phyloP scores from a whole-genome alignment of 2,113 vertebrate species.

The Chloropsis cyanopogon region DNA sequence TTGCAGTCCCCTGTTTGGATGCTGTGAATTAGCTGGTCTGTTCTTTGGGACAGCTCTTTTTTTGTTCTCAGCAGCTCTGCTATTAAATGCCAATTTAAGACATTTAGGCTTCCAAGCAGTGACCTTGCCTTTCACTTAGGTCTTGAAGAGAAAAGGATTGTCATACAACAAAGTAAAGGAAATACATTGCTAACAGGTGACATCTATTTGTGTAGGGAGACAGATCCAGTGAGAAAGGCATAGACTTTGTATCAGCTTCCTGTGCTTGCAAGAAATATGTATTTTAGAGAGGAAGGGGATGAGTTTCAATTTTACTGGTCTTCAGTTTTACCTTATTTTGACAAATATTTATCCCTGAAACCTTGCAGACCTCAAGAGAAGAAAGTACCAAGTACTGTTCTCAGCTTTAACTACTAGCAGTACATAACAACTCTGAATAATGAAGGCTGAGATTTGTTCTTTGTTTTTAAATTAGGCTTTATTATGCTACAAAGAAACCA shows the following conservation, averaged over 20 bases:
- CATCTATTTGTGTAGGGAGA: neutral
- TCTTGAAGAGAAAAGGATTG: neutral
- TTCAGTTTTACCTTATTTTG: neutral
- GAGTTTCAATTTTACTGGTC: neutral
- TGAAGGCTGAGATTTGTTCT: neutral
- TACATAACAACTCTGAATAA: neutral
- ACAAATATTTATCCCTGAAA: neutral
- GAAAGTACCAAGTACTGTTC: neutral
- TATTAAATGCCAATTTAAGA: neutral
- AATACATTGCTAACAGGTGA: neutral
- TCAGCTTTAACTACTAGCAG: neutral
- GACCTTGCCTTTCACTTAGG: neutral
- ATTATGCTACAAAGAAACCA: neutral
- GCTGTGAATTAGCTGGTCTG: neutral
- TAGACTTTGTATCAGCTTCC: neutral
- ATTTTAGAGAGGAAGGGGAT: neutral
- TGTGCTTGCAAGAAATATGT: neutral
- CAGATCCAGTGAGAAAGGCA: neutral
- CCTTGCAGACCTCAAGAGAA: neutral
- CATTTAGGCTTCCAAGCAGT: neutral
- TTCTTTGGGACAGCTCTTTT: neutral
- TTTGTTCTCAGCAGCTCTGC: neutral
- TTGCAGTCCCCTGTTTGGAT: neutral
- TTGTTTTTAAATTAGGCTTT: neutral
- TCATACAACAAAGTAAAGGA: neutral